These are phyloP conservation scores for Thereva unica DNA, from an alignment of 2,888 invertebrate genomes.

Conservation along the genomic window DNA sequence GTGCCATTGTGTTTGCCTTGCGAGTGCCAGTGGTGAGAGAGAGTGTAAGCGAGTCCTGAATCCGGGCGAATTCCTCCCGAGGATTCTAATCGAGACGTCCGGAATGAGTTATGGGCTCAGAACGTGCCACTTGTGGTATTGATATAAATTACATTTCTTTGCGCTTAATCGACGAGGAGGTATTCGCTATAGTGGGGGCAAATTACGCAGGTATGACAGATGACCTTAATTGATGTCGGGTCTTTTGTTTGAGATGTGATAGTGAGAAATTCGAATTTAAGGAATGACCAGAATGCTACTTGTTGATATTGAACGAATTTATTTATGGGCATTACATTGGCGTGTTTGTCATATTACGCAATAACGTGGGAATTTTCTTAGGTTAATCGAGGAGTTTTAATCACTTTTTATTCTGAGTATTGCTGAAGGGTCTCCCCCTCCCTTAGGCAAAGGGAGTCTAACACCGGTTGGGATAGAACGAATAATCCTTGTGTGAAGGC, in stretches of 20 bases:
- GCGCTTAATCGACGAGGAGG: conserved; percentile 30
- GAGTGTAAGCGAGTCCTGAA: neutral
- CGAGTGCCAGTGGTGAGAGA: no score
- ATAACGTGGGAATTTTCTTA: no score
- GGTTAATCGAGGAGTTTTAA: no score
- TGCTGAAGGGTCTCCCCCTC: no score
- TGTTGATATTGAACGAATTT: conserved; percentile 15
- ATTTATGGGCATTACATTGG: conserved; percentile 2
- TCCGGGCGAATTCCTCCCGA: conserved; percentile 28
- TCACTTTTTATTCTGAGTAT: no score
- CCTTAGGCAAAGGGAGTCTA: no score
- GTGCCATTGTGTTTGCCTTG: conserved; percentile 30
- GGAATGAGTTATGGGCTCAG: conserved; percentile 30
- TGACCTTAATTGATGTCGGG: conserved; percentile 31
- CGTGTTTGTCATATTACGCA: no score
- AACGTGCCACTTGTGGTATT: conserved; percentile 21
- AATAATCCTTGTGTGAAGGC: no score
- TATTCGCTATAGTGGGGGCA: conserved; percentile 20
- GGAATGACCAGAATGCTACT: conserved; percentile 18
- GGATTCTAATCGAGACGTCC: conserved; percentile 35
- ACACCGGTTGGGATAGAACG: no score
- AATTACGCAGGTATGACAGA: conserved; percentile 33
- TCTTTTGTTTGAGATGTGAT: conserved; percentile 11
- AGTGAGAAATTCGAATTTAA: neutral
- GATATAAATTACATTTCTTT: conserved; percentile 35